Evolutionary conservation across 2,113 vertebrate species (phyloP).

Genomic region (Anoplopoma fimbria): DNA sequence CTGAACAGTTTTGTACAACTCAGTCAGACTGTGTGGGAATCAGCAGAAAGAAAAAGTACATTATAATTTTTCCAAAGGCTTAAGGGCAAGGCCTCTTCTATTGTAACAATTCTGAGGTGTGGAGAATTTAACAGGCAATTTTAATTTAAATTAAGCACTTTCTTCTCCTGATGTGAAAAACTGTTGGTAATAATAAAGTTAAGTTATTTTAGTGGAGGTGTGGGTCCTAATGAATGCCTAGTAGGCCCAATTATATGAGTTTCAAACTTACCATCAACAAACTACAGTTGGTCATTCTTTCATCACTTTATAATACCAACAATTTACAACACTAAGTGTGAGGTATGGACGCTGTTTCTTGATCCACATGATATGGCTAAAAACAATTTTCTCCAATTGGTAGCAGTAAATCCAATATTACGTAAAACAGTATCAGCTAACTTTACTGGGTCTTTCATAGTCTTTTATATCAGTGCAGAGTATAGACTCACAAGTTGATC

Average conservation of each 20-base stretch:
- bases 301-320: background rate
- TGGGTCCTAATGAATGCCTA: background rate
- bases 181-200: background rate
- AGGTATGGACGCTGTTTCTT: background rate
- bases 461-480: background rate
- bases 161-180: background rate
- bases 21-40: background rate
- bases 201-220: background rate
- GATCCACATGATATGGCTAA: background rate
- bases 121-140: background rate
- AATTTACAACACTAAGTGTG: background rate
- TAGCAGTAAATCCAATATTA: background rate
- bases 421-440: background rate
- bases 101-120: background rate
- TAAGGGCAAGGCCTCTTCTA: background rate
- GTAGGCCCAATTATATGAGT: background rate
- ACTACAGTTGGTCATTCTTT: background rate
- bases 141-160: background rate
- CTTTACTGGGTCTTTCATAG: background rate
- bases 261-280: background rate
- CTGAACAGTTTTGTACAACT: background rate
- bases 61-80: background rate
- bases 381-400: background rate
- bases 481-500: background rate
- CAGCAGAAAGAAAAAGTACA: no score